These are phyloP conservation scores for Drosophila ercepeae DNA, from an alignment of 1,140 invertebrate genomes.

Conservation along the genomic window DNA sequence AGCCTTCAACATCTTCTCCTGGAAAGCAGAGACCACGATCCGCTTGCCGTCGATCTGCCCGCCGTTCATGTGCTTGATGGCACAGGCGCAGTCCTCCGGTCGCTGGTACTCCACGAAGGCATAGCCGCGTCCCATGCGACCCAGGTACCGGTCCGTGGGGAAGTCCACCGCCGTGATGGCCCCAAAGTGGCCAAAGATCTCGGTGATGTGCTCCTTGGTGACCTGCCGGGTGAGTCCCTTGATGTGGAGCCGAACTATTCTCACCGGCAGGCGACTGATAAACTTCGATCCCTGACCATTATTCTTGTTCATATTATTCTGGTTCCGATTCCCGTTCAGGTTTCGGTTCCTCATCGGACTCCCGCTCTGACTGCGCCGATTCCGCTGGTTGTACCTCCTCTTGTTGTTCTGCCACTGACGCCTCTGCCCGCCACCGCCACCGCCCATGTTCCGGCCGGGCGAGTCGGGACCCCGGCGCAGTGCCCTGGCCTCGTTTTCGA, in stretches of 20 bases:
- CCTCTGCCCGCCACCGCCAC: too few species aligned
- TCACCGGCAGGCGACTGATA: not conserved
- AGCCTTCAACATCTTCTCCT: conserved; percentile 25
- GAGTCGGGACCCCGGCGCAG: not conserved
- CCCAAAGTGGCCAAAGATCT: conserved; percentile 59
- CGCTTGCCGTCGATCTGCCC: conserved; percentile 51
- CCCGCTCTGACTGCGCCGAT: not conserved
- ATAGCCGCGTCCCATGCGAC: conserved; percentile 35
- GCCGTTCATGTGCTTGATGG: conserved; percentile 56
- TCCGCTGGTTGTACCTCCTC: not conserved
- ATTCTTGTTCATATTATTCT: not conserved
- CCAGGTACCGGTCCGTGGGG: conserved; percentile 33
- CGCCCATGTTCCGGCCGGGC: too few species aligned
- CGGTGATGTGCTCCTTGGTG: conserved; percentile 53
- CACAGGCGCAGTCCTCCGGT: conserved; percentile 47
- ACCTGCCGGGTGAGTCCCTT: conserved; percentile 45
- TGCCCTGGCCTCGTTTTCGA: not conserved
- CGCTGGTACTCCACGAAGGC: conserved; percentile 55
- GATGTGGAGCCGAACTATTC: conserved; percentile 51
- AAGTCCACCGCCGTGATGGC: conserved; percentile 54
- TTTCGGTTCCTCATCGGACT: not conserved
- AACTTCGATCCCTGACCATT: not conserved
- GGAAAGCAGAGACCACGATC: conserved; percentile 50
- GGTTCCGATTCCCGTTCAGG: too few species aligned
- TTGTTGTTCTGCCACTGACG: not conserved